Evolutionary conservation across 2,113 vertebrate genomes (phyloP), one percentile per base, ranked within the genome.

Genomic region (Conger conger): DNA sequence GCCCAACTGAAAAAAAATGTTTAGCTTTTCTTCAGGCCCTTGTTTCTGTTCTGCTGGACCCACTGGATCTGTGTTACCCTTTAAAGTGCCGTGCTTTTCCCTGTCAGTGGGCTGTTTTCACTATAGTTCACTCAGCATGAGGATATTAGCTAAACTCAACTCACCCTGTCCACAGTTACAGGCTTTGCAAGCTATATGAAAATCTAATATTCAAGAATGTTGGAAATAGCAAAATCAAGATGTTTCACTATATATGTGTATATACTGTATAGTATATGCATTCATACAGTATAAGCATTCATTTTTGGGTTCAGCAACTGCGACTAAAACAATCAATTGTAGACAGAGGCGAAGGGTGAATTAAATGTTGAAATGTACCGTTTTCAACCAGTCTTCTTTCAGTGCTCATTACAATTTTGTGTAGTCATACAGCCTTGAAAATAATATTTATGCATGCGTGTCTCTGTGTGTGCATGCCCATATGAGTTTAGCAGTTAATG

Each of bases 11-110:
- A 63, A 45, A 87, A 81, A 87, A 82, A 37, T 84, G 37, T 86
- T 90, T 91, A 91, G 88, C 87, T 91, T 93, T 89, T 88, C 90
- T 90, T 92, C 91, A 92, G 93, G 91, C 89, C 87, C 92, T 88
- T 90, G 92, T 92, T 93, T 92, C 76, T 90, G 88, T 89, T 82
- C 78, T 86, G 37, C 53, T 33, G 82, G 84, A 86, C 80, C 18
- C 27, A 60, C 77, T 77, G 82, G 77, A 86, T 81, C 83, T 85
- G 88, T 86, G 80, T 79, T 87, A 84, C 84, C 82, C 87, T 85
- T 87, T 78, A 82, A 82, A 60, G 83, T 84, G 85, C 17, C 79
- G 77, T 86, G 84, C 82, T 76, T 73, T 80, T 76, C 68, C 36
- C 82, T 42, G 37, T 81, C 79, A 83, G 81, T 42, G 81, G 15